Base-by-base conservation (phyloP, 2,888 invertebrate species). In the Lycophotia porphyrea region DNA sequence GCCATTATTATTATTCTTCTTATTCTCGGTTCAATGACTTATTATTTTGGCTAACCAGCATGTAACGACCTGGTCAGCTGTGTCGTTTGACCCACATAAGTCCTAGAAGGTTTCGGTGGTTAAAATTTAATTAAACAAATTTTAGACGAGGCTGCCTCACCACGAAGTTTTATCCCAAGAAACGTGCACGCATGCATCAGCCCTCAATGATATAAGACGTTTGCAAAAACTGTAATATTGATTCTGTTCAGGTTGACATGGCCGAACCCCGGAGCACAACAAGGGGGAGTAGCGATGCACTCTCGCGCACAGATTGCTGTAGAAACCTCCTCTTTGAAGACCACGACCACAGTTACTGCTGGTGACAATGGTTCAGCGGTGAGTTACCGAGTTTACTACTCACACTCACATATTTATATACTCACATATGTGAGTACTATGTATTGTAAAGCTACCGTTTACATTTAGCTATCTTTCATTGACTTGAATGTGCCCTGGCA, bases 261-360 rank as follows among this genome's bases (percentile, higher is more conserved):
- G 93, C 92, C 95, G 0, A 95, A 95, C 70, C 95, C 95, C 1
- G 94, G 94, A 0, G 92, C 91, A 0, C 95, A 95, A 68, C 93
- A 93, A 42, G 95, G 96, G 0, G 96, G 96, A 0, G 89, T 96
- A 27, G 95, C 96, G 0, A 93, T 96, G 91, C 96, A 96, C 71
- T 94, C 96, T 0, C 87, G 95, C 4, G 93, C 94, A 0, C 95
- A 95, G 67, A 92, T 96, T 0, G 90, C 93, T 0, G 92, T 93
- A 15, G 91, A 91, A 11, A 91, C 92, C 0, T 87, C 86, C 0
- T 85, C 87, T 0, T 89, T 90, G 1, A 90, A 85, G 3, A 90
- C 91, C 0, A 88, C 92, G 0, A 89, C 92, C n/a, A 93, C 94
- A 0, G 90, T 94, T 2, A 89, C 90, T 0, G 90, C 88, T 1